Percentiles rank a stretch among this genome's conserved stretches.
Evolutionary conservation across 2,888 invertebrate species (phyloP).

Genomic region (Rhyacophila evoluta): DNA sequence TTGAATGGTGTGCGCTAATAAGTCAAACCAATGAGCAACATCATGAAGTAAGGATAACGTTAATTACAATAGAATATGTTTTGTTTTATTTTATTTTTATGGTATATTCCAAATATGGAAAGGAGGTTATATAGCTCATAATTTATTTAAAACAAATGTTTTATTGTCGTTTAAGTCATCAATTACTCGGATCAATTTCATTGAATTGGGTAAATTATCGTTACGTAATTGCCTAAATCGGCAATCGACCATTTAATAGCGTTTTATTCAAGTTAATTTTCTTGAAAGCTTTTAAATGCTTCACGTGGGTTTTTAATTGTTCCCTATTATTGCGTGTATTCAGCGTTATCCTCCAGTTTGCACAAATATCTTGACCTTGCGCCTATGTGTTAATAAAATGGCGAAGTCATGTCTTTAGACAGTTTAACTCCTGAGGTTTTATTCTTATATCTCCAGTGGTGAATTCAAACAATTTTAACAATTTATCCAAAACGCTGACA

Average conservation of each 20-base stretch:
- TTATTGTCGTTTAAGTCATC: neutral
- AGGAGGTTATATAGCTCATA: neutral
- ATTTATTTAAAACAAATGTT: neutral
- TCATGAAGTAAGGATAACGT: no score
- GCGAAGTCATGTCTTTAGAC: constrained; percentile 16
- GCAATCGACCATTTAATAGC: constrained; percentile 5
- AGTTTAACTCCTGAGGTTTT: constrained; percentile 4
- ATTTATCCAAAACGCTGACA: no score
- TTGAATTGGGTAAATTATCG: constrained; percentile 2
- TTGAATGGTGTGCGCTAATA: no score
- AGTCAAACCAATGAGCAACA: no score
- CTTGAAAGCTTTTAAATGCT: neutral
- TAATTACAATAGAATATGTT: no score
- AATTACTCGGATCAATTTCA: constrained; percentile 4
- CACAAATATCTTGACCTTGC: constrained; percentile 5
- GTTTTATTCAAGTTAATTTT: constrained; percentile 12
- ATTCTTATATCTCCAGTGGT: neutral
- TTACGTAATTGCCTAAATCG: constrained; percentile 14
- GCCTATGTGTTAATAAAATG: neutral
- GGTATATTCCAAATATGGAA: neutral
- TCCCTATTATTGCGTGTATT: neutral
- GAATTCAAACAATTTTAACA: no score
- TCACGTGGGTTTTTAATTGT: constrained; percentile 10
- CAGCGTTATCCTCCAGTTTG: neutral
- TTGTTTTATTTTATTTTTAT: no score